Evolutionary conservation across 2,888 invertebrate species (phyloP).

Genomic region (Drosophila picticornis): DNA sequence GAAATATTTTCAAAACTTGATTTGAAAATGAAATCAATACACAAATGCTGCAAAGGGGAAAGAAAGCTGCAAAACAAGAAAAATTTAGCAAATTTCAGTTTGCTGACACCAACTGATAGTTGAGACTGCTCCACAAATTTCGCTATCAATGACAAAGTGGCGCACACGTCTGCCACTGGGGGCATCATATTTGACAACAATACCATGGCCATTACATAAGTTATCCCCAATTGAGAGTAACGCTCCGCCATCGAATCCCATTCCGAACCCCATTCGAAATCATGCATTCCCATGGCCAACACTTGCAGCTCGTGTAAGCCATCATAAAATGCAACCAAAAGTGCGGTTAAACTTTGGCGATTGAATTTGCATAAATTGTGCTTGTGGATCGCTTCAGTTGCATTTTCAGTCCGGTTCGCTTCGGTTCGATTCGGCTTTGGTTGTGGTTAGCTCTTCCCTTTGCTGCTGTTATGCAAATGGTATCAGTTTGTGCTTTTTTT

Average conservation of each 20-base stretch:
- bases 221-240: conserved; percentile 24
- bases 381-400: conserved; percentile 44
- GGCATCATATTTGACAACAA: conserved; percentile 48
- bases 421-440: conserved; percentile 22
- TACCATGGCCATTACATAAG: conserved; percentile 55
- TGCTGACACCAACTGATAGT: conserved; percentile 4
- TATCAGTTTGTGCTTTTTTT: conserved; percentile 25
- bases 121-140: conserved; percentile 22
- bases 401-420: conserved; percentile 14
- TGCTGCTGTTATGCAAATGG: conserved; percentile 74
- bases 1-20: neutral
- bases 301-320: conserved; percentile 58
- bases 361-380: conserved; percentile 82
- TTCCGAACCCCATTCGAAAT: conserved; percentile 18
- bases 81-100: conserved; percentile 14
- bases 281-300: conserved; percentile 33
- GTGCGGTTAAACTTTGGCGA: conserved; percentile 80
- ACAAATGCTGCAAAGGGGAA: conserved; percentile 6
- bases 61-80: neutral
- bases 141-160: conserved; percentile 44
- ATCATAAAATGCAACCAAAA: conserved; percentile 72
- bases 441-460: conserved; percentile 38
- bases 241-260: conserved; percentile 28
- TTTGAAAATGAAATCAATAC: neutral
- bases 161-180: conserved; percentile 14